phyloP scores from a whole-genome alignment of 2,888 invertebrate species.

The Cenopis cana region DNA sequence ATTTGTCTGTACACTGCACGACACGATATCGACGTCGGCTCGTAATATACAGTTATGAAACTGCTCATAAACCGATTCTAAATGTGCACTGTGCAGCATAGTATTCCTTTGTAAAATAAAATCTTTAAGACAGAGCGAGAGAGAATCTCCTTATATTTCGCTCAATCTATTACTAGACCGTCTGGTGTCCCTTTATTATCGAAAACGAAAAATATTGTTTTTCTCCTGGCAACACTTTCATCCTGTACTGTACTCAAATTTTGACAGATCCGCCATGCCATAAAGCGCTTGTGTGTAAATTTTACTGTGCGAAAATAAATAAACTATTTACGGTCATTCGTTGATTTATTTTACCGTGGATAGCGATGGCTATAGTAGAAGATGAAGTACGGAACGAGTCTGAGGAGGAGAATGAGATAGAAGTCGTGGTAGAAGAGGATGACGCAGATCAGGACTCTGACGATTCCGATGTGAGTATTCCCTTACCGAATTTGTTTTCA shows the following conservation, averaged over 20 bases:
- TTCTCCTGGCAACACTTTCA: conserved; percentile 22
- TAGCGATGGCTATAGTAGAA: conserved; percentile 78
- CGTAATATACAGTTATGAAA: no score
- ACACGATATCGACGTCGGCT: no score
- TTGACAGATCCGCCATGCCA: conserved; percentile 55
- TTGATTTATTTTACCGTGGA: conserved; percentile 52
- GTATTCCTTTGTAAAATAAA: no score
- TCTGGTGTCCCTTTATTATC: background rate
- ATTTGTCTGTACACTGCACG: no score
- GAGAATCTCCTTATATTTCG: no score
- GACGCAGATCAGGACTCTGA: conserved; percentile 77
- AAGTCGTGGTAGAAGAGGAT: conserved; percentile 77
- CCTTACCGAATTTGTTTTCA: conserved; percentile 34
- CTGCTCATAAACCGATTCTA: no score
- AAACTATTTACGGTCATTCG: conserved; percentile 40
- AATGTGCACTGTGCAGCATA: no score
- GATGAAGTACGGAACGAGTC: conserved; percentile 80
- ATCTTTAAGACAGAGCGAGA: no score
- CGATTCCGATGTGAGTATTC: conserved; percentile 73
- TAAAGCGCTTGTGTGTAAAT: conserved; percentile 52
- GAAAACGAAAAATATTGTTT: background rate
- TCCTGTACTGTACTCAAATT: conserved; percentile 33
- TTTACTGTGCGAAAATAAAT: conserved; percentile 43
- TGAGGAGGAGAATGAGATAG: conserved; percentile 79
- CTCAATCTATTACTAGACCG: background rate